Evolutionary conservation across 1,140 invertebrate species (phyloP), one percentile per base, ranked within the genome.

Genomic region (Marisa cornuarietis): DNA sequence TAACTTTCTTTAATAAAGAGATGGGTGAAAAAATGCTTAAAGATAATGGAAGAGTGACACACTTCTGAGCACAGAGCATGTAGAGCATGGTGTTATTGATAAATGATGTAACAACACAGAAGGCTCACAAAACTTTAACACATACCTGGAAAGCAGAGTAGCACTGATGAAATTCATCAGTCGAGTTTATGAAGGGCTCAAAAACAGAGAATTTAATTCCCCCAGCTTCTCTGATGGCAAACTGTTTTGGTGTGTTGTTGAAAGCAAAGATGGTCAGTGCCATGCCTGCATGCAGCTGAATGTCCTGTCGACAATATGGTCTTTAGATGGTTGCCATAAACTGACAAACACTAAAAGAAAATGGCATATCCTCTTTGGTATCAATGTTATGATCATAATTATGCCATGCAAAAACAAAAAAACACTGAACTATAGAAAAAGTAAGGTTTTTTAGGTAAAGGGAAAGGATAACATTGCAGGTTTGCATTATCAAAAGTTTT

Each of bases 221-320:
- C 18, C 90, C 90, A 9, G 90, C 89, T 65, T 90, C 85, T 71
- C 88, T 75, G 58, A 91, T 91, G 11, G 86, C 85, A 80, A 85
- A 90, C 83, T 91, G 91, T 79, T 91, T 88, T 42, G 88, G 87
- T 16, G 89, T 88, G 78, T 91, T 91, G 84, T 91, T 91, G 79
- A 90, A 91, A 3, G 89, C 90, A 85, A 91, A 91, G 69, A 90
- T 88, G 58, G 90, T 87, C 74, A 91, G 81, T 7, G 90, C 90
- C 85, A 87, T 89, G 1, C 90, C 90, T 52, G 89, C 89, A 52
- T 86, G 84, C n/a, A 91, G 77, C 51, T 85, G 80, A 58, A 88
- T 90, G 49, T 88, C 87, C 90, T 90, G 81, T n/a, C 76, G 78
- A 66, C 13, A 68, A 42, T 24, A n/a, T 66, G 24, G 78, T 22